Evolutionary conservation across 2,888 invertebrate species (phyloP).

Genomic region (Idaea biselata): DNA sequence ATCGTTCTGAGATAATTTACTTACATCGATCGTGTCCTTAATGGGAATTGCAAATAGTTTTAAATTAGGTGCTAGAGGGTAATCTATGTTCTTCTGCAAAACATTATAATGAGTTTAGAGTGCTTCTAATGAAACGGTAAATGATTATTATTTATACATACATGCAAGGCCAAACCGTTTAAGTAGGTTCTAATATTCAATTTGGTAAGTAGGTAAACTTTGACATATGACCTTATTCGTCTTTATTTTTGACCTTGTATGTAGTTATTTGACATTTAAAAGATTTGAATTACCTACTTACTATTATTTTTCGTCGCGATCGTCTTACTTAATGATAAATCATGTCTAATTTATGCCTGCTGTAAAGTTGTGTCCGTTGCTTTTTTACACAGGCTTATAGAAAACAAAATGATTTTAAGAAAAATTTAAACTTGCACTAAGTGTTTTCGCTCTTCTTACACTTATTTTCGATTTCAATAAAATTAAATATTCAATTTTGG

Average conservation of each 20-base stretch:
- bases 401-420: too few species aligned
- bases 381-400: too few species aligned
- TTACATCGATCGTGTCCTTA: neutral
- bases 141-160: neutral
- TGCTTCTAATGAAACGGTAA: neutral
- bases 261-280: constrained; percentile 1
- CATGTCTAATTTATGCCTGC: neutral
- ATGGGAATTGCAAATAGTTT: neutral
- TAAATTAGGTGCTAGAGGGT: neutral
- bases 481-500: too few species aligned
- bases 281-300: neutral
- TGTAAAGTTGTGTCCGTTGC: too few species aligned
- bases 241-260: neutral
- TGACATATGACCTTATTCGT: neutral
- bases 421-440: too few species aligned
- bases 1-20: neutral
- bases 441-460: too few species aligned
- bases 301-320: neutral
- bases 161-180: neutral
- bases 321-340: neutral
- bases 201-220: neutral
- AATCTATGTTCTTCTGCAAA: neutral
- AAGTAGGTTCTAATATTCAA: neutral
- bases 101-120: neutral
- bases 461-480: too few species aligned